These are phyloP conservation scores for Ivindomyrus marchei DNA, from an alignment of 2,113 vertebrate genomes.

Conservation along the genomic window DNA sequence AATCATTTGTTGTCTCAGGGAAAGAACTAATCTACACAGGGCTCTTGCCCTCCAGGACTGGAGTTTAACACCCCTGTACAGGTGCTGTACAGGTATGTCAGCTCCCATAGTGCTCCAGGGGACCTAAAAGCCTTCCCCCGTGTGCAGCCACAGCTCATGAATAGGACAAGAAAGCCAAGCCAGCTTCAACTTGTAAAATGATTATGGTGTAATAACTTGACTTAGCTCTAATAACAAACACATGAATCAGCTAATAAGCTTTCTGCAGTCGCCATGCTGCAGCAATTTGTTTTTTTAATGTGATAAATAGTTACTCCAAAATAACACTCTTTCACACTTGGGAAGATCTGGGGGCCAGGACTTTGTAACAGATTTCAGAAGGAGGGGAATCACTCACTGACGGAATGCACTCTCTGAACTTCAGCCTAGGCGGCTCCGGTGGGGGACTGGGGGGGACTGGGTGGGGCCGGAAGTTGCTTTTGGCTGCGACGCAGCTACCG, in stretches of 20 bases:
- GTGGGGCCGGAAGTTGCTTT: constrained; percentile 14
- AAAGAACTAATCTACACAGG: no score
- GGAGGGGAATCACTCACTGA: constrained; percentile 25
- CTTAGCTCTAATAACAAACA: constrained; percentile 51
- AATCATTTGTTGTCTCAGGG: no score
- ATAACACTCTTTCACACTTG: constrained; percentile 23
- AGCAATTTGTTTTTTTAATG: constrained; percentile 45
- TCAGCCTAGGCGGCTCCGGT: constrained; percentile 19
- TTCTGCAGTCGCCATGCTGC: constrained; percentile 36
- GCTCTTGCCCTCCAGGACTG: no score
- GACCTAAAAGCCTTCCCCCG: not conserved
- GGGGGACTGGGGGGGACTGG: not conserved
- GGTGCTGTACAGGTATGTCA: not conserved
- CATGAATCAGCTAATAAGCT: constrained; percentile 39
- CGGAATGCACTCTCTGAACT: constrained; percentile 28
- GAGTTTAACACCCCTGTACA: no score
- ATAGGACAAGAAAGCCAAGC: constrained; percentile 2
- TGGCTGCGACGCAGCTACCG: constrained; percentile 27
- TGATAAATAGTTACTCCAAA: constrained; percentile 38
- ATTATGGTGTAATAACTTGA: constrained; percentile 52
- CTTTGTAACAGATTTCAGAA: constrained; percentile 15
- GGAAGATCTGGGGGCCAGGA: constrained; percentile 8
- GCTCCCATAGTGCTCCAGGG: not conserved
- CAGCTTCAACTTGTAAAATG: constrained; percentile 38
- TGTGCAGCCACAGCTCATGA: not conserved